These are phyloP conservation scores for Trinorchestia longiramus DNA, from an alignment of 1,140 invertebrate species.

Conservation along the genomic window DNA sequence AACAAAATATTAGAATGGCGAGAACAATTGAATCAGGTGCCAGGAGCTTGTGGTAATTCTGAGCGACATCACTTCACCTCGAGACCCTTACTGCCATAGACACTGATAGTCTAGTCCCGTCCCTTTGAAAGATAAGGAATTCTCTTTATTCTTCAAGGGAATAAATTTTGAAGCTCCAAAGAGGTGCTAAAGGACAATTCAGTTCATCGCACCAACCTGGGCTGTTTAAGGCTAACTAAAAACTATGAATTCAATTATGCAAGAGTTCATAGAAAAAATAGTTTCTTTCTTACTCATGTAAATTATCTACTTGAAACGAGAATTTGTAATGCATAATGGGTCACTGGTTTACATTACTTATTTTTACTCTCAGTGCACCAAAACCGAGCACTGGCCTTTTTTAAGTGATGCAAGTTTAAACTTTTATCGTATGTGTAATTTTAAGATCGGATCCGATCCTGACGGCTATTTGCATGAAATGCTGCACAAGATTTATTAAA, in stretches of 20 bases:
- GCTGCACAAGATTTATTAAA: background rate
- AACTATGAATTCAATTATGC: background rate
- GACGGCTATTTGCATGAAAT: background rate
- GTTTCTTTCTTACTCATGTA: background rate
- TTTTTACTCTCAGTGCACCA: background rate
- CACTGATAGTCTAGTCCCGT: too few relatives aligned
- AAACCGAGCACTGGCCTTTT: background rate
- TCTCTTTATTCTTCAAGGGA: background rate
- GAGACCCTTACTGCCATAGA: background rate
- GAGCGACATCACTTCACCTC: background rate
- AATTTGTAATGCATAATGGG: background rate
- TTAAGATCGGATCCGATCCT: background rate
- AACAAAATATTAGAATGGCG: too few relatives aligned
- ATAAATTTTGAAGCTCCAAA: background rate
- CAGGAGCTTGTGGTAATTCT: background rate
- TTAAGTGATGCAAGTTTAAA: background rate
- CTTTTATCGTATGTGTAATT: background rate
- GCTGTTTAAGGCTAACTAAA: background rate
- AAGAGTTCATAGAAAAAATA: background rate
- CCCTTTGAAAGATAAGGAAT: background rate
- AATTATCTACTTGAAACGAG: background rate
- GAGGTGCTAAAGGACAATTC: background rate
- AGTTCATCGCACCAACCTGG: background rate
- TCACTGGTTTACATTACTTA: background rate
- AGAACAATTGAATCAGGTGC: background rate